These are phyloP conservation scores for Daubentonia madagascariensis DNA, from an alignment of 2,113 vertebrate genomes.

Conservation along the genomic window DNA sequence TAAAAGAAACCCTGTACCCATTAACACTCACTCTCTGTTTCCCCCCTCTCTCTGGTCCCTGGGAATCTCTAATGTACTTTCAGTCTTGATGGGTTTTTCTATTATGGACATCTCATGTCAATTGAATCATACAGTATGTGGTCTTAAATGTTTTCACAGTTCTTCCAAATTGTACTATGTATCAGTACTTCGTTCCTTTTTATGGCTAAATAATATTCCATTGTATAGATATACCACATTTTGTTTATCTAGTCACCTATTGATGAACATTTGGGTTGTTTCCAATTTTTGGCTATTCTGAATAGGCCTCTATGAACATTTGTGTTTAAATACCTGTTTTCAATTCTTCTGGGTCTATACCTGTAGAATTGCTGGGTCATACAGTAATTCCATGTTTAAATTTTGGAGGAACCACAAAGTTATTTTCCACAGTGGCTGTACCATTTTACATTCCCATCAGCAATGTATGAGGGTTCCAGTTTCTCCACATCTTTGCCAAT, in stretches of 20 bases:
- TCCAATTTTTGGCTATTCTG: neutral
- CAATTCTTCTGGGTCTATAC: neutral
- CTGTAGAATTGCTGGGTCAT: neutral
- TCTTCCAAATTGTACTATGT: neutral
- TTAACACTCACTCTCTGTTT: too few species aligned
- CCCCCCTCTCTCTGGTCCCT: neutral
- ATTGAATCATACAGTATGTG: neutral
- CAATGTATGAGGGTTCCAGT: neutral
- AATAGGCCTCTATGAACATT: neutral
- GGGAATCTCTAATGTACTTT: neutral
- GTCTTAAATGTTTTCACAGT: neutral
- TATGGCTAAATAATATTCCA: neutral
- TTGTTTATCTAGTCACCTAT: neutral
- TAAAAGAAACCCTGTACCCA: neutral
- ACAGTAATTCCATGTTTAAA: neutral
- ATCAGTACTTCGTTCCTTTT: neutral
- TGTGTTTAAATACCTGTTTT: neutral
- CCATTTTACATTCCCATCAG: neutral
- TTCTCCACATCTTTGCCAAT: neutral
- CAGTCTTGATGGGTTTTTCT: neutral
- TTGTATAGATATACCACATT: neutral
- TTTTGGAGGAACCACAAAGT: neutral
- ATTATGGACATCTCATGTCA: neutral
- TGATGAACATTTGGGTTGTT: neutral
- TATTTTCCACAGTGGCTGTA: neutral